These are phyloP conservation scores for Scrobipalpa costella DNA, from an alignment of 2,888 invertebrate genomes.

Conservation along the genomic window DNA sequence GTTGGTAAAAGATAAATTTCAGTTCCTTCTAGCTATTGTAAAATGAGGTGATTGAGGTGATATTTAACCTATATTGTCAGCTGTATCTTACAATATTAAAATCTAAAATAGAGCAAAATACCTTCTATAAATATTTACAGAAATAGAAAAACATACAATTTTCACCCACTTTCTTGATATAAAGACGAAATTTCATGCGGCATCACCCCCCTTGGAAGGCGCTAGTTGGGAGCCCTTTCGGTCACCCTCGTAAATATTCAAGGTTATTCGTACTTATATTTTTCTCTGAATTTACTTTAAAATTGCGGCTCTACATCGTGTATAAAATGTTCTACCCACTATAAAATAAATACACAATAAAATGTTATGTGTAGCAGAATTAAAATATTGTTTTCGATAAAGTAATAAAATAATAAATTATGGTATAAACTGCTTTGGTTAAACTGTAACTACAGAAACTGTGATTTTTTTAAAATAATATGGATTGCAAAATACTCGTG, in stretches of 20 bases:
- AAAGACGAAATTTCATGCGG: slow-evolving; percentile 56
- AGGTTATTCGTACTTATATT: slow-evolving; percentile 63
- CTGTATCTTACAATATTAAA: background rate
- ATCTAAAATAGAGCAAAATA: background rate
- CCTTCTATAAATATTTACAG: slow-evolving; percentile 18
- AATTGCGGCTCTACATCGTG: slow-evolving; percentile 30
- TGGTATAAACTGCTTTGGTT: too few species aligned
- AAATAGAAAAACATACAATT: slow-evolving; percentile 25
- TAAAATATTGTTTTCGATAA: too few species aligned
- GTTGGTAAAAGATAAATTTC: too few species aligned
- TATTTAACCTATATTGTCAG: too few species aligned
- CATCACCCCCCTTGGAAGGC: slow-evolving; percentile 49
- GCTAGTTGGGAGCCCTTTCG: slow-evolving; percentile 54
- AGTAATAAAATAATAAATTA: too few species aligned
- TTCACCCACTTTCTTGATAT: slow-evolving; percentile 43
- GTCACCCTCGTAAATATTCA: slow-evolving; percentile 64
- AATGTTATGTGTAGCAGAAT: too few species aligned
- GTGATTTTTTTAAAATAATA: too few species aligned
- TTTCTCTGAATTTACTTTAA: slow-evolving; percentile 63
- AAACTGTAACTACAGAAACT: too few species aligned
- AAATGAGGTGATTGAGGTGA: too few species aligned
- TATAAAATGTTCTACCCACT: background rate
- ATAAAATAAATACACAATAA: too few species aligned
- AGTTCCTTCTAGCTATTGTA: too few species aligned
- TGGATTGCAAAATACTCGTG: too few species aligned